Conservation (phyloP, 2,888 invertebrate species). For the Trimorus sp. region DNA sequence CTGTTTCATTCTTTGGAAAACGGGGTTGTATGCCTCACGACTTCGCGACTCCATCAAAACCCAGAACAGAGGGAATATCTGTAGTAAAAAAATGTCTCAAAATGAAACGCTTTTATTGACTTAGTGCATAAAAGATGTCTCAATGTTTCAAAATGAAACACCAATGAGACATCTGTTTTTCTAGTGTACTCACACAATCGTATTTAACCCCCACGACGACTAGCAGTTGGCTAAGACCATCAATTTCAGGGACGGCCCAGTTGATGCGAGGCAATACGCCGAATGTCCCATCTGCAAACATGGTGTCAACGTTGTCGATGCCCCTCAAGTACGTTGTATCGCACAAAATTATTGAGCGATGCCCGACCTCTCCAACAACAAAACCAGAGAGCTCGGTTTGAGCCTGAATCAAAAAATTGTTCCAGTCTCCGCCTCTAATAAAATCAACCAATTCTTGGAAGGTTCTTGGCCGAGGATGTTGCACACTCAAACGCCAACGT, state of each 20-base stretch:
- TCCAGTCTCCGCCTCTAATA: constrained; percentile 1
- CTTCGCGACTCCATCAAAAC: not conserved
- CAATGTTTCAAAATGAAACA: too few species aligned
- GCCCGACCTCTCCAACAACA: not conserved
- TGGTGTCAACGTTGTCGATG: not conserved
- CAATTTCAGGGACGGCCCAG: constrained; percentile 19
- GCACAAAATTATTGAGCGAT: constrained; percentile 1
- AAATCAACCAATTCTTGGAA: constrained; percentile 3
- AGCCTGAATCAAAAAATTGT: not conserved
- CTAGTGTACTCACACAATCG: constrained; percentile 19
- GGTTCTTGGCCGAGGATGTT: not conserved
- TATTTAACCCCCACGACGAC: constrained; percentile 11
- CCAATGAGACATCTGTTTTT: not conserved
- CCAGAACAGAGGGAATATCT: not conserved
- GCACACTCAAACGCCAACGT: constrained; percentile 2
- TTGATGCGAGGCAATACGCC: constrained; percentile 6
- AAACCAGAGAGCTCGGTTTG: not conserved
- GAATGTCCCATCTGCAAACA: constrained; percentile 16
- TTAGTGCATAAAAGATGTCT: too few species aligned
- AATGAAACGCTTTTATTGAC: too few species aligned
- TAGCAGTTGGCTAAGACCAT: constrained; percentile 14
- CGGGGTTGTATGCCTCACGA: not conserved
- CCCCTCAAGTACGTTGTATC: not conserved
- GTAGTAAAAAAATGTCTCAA: too few species aligned
- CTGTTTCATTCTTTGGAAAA: not conserved